Evolutionary conservation across 35 echinoderm and acorn worm genomes (phyloP).

Genomic region (Ophiothrix spiculata): DNA sequence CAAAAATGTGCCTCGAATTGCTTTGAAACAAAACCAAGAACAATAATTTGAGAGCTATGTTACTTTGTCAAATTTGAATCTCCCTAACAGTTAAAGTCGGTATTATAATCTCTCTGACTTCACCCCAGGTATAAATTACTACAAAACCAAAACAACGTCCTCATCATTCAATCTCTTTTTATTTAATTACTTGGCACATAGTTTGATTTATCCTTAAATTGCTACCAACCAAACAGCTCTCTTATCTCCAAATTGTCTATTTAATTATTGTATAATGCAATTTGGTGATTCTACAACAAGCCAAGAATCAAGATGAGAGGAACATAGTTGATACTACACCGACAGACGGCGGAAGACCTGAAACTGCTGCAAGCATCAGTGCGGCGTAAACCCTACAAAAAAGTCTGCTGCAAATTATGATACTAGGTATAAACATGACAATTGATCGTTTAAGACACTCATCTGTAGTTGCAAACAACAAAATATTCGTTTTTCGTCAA

Average conservation of each 20-base stretch:
- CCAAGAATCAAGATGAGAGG: background rate
- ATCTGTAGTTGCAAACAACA: too few species aligned
- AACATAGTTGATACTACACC: background rate
- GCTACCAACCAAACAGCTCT: background rate
- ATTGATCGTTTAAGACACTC: too few species aligned
- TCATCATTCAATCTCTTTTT: background rate
- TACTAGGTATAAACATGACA: too few species aligned
- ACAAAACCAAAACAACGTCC: background rate
- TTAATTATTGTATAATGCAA: background rate
- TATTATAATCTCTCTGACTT: background rate
- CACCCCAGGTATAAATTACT: background rate
- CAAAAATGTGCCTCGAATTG: background rate
- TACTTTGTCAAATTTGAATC: background rate
- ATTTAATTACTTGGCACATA: background rate
- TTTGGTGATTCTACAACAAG: background rate
- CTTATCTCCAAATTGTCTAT: background rate
- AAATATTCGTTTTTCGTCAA: too few species aligned
- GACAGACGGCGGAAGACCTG: background rate
- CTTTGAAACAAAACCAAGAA: background rate
- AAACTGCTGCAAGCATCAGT: background rate
- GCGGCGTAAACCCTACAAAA: too few species aligned
- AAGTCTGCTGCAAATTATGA: too few species aligned
- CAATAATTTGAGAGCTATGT: background rate
- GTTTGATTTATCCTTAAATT: background rate
- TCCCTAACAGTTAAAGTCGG: background rate